These are phyloP conservation scores for Vandiemenella viatica DNA, from an alignment of 2,888 invertebrate genomes.

Conservation along the genomic window DNA sequence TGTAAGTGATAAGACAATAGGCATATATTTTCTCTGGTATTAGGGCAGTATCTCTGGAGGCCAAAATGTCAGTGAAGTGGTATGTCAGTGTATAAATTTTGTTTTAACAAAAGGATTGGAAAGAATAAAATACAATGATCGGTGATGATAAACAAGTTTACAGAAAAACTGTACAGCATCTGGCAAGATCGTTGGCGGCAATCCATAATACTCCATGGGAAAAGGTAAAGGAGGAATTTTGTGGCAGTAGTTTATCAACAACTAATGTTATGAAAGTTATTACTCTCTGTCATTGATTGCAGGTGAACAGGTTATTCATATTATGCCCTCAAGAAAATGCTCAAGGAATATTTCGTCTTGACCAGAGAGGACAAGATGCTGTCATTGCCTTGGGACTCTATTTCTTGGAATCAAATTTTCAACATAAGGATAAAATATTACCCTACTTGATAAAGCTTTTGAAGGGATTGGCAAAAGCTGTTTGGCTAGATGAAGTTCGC, in stretches of 20 bases:
- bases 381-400: constrained; percentile 84
- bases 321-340: constrained; percentile 71
- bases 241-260: too few species aligned
- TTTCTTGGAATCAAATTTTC: constrained; percentile 77
- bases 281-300: too few species aligned
- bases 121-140: too few species aligned
- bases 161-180: constrained; percentile 70
- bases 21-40: too few species aligned
- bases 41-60: too few species aligned
- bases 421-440: constrained; percentile 72
- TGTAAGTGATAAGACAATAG: too few species aligned
- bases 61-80: too few species aligned
- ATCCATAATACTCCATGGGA: constrained; percentile 81
- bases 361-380: constrained; percentile 74
- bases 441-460: constrained; percentile 71
- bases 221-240: too few species aligned
- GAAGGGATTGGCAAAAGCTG: constrained; percentile 57
- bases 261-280: too few species aligned
- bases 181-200: constrained; percentile 75
- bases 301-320: constrained; percentile 73
- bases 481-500: constrained; percentile 60
- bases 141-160: constrained; percentile 42
- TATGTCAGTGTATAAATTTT: too few species aligned
- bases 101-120: too few species aligned
- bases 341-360: constrained; percentile 53